Evolutionary conservation across 1,140 invertebrate genomes (phyloP), one percentile per base, ranked within the genome.

Genomic region (Drosophila sechellia): DNA sequence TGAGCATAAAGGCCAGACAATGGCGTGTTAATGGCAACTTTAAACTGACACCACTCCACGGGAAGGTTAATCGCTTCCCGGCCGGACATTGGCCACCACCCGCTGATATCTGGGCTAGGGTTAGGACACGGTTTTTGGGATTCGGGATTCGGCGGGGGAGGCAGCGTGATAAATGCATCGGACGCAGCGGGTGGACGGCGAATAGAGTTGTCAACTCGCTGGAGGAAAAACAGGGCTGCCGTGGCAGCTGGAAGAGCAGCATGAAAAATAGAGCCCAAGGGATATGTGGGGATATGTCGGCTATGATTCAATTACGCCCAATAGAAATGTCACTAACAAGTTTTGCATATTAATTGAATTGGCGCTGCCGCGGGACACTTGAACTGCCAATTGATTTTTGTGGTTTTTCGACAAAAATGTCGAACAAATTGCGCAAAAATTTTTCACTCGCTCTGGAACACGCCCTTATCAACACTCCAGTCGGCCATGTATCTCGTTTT

Each of bases 301-400:
- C 77, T 87, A 86, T 87, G 79, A 81, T 87, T 78, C 81, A 87
- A 87, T 86, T 87, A 79, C 50, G 55, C 39, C 55, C 70, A 69
- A 86, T 86, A 75, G 79, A 72, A 75, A 87, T 76, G 61, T 71
- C 83, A 79, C 79, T 72, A 59, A 63, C 61, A 70, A 79, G 53
- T 58, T 55, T 65, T 55, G 79, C 61, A 68, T 81, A 87, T 79
- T 81, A 76, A 87, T 86, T 78, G 73, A 77, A 73, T 64, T 63
- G 42, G 11, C 25, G 37, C 54, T 35, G 52, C 45, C 43, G 34
- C 56, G 56, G 73, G 58, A 70, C 69, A 59, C 75, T 72, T 73
- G 64, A 81, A 91, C 81, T 75, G 89, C 68, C 83, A 91, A 91
- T 91, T 91, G 89, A 90, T 91, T 89, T 90, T 77, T 90, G 84